Evolutionary conservation across 37 sponge, comb jelly and placozoan species (phyloP), one percentile per base, ranked within the genome.

Genomic region (Crambe crambe): DNA sequence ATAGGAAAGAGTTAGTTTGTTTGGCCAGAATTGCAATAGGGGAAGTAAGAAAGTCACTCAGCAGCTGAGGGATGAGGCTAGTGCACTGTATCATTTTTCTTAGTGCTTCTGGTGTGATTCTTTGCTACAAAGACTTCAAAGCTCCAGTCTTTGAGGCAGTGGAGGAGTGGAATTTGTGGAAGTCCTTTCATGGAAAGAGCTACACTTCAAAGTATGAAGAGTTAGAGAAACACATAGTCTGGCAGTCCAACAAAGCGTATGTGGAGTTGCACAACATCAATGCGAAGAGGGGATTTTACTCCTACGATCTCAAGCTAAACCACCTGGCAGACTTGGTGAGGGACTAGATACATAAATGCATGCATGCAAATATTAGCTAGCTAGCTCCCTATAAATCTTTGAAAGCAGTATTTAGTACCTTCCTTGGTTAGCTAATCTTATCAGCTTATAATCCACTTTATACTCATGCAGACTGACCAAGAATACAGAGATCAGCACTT

Each of bases 101-200:
- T 65, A 2, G 27, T 31, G 3, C 30, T 18, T 30, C 30, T 65
- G 35, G 66, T 65, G 32, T 65, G 15, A 34, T 31, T 65, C 31
- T 30, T 30, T 30, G 66, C 35, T 6, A 30, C 10, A 34, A 65
- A 6, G 34, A 26, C 15, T 2, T 26, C 21, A 37, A 27, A n/a
- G 1, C 74, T 37, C 68, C 65, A 37, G 54, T 43, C 21, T 79
- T 66, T 56, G 40, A 82, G 54, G 38, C 61, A 29, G 29, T 25
- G 1, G 62, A 73, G 66, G 74, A 85, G 51, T 85, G 85, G 85
- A 20, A 77, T 34, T 43, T 71, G 23, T 85, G 85, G 85, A 85
- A 85, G 43, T 21, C 42, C 1, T 0, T 58, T n/a, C 71, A 85
- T 59, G 34, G 38, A 30, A 85, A 76, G 56, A 42, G 22, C 37